Evolutionary conservation across 2,888 invertebrate species (phyloP).

Genomic region (Tachystola acroxantha): DNA sequence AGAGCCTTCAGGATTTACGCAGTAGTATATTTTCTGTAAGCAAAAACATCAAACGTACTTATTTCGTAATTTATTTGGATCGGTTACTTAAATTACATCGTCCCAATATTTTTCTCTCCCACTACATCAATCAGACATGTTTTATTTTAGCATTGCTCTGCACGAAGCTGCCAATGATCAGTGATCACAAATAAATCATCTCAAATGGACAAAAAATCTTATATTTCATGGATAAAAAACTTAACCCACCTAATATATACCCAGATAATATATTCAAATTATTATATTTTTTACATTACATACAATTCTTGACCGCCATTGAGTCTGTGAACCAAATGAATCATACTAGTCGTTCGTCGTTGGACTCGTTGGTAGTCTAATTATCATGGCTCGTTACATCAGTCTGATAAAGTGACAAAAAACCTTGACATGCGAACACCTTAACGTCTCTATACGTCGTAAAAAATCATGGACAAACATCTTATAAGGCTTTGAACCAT

Average conservation of each 20-base stretch:
- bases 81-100: background rate
- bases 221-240: constrained; percentile 5
- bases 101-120: background rate
- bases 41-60: constrained; percentile 1
- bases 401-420: constrained; percentile 35
- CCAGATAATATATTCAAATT: constrained; percentile 9
- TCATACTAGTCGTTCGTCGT: constrained; percentile 28
- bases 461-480: constrained; percentile 38
- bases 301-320: constrained; percentile 24
- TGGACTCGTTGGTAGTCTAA: constrained; percentile 20
- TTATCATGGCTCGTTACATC: constrained; percentile 24
- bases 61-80: background rate
- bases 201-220: constrained; percentile 5
- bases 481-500: constrained; percentile 54
- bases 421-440: constrained; percentile 42
- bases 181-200: constrained; percentile 3
- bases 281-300: constrained; percentile 10
- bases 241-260: constrained; percentile 1
- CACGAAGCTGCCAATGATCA: constrained; percentile 1
- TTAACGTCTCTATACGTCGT: constrained; percentile 34
- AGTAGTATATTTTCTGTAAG: constrained; percentile 2
- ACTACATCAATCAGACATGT: constrained; percentile 1
- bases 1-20: constrained; percentile 39
- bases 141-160: background rate
- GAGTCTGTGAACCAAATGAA: constrained; percentile 29